Evolutionary conservation across 2,113 vertebrate genomes (phyloP).

Genomic region (Perca schrenkii): DNA sequence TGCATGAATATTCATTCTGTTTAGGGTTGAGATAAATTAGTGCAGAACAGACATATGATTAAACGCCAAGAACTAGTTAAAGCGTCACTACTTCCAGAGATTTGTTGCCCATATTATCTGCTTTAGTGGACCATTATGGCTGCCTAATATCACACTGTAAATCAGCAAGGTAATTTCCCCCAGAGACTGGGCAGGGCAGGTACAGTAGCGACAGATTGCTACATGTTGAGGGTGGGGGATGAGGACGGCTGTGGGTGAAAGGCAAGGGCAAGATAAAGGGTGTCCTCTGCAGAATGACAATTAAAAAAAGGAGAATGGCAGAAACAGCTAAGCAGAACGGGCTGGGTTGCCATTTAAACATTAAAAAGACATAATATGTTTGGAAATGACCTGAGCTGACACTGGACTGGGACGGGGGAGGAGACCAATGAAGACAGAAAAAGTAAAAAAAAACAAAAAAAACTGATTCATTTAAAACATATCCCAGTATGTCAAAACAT

Average conservation of each 20-base stretch:
- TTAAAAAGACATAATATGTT: slow-evolving; percentile 30
- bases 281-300: slow-evolving; percentile 33
- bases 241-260: slow-evolving; percentile 23
- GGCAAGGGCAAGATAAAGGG: slow-evolving; percentile 59
- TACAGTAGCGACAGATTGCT: slow-evolving; percentile 38
- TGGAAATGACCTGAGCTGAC: slow-evolving; percentile 6
- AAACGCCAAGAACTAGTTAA: slow-evolving; percentile 71
- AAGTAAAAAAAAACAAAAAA: too few relatives aligned
- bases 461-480: background rate
- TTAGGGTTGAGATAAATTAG: slow-evolving; percentile 41
- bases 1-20: slow-evolving; percentile 48
- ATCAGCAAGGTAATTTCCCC: slow-evolving; percentile 77
- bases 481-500: background rate
- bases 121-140: slow-evolving; percentile 73
- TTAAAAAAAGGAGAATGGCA: slow-evolving; percentile 27
- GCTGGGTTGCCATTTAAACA: slow-evolving; percentile 27
- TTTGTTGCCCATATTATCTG: slow-evolving; percentile 76
- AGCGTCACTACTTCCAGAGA: slow-evolving; percentile 60
- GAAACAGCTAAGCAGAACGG: slow-evolving; percentile 11
- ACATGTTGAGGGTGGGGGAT: background rate
- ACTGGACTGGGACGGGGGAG: background rate
- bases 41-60: slow-evolving; percentile 57
- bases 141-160: slow-evolving; percentile 78
- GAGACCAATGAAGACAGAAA: background rate
- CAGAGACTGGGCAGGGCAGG: slow-evolving; percentile 64